Conservation (phyloP, 2,888 invertebrate genomes). For the Drosophila limbata region DNA sequence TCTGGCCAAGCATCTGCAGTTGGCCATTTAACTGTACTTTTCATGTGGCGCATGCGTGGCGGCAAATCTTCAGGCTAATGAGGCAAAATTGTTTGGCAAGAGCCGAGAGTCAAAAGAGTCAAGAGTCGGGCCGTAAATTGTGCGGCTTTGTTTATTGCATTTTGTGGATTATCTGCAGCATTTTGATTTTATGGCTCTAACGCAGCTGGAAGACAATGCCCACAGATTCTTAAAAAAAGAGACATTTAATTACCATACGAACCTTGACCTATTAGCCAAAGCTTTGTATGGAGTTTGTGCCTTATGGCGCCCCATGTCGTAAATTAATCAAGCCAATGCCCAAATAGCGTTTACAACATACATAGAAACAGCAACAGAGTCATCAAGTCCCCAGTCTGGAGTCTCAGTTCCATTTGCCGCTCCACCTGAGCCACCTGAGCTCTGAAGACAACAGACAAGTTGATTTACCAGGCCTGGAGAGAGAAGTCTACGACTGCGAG, state of each 20-base stretch:
- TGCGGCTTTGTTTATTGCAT: constrained; percentile 32
- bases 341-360: constrained; percentile 53
- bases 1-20: constrained; percentile 44
- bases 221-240: constrained; percentile 26
- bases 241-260: constrained; percentile 39
- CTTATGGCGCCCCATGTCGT: constrained; percentile 57
- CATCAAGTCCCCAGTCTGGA: constrained; percentile 51
- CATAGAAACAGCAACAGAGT: constrained; percentile 55
- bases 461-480: constrained; percentile 68
- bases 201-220: constrained; percentile 27
- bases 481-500: constrained; percentile 9
- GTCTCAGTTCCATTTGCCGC: constrained; percentile 26
- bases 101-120: constrained; percentile 9
- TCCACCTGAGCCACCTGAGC: constrained; percentile 55
- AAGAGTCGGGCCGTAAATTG: constrained; percentile 23
- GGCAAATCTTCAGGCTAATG: constrained; percentile 52
- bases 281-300: constrained; percentile 60
- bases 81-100: constrained; percentile 52
- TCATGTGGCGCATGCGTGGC: constrained; percentile 55
- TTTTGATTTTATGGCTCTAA: constrained; percentile 17
- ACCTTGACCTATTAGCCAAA: constrained; percentile 74
- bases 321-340: constrained; percentile 71
- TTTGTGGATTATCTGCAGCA: constrained; percentile 37
- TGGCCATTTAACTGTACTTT: constrained; percentile 66
- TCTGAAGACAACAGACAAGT: constrained; percentile 69